Evolutionary conservation across 2,797 vertebrate genomes (phyloP), one percentile per base, ranked within the genome.

Genomic region (Chromobotia macracanthus): DNA sequence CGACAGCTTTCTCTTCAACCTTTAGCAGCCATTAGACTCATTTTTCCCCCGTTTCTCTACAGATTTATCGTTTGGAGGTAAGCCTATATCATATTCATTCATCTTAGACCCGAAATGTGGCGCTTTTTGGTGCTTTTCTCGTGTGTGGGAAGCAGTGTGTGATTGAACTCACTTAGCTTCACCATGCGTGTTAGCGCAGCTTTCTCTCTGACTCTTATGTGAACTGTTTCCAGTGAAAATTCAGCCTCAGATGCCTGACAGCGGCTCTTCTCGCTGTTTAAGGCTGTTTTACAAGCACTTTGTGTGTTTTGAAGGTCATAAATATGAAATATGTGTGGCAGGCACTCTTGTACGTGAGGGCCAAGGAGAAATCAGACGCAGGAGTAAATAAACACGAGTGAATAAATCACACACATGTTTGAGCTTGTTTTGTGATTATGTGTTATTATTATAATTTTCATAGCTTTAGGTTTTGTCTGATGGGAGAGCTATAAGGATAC

Each of bases 21-120:
- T 79, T 72, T 79, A 79, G 77, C 77, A 72, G 77, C 77, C 77
- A 79, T 79, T 77, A 77, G 55, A 50, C 66, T 70, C 53, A 60
- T 23, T 55, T 72, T 79, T 21, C 31, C 60, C 50, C 50, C 21
- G 44, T 79, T 72, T 12, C 60, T 72, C 23, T 18, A 55, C 50
- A 71, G 50, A 78, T 25, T 63, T 21, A 53, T 5, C 21, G 60
- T 16, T 35, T 46, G 46, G 25, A 79, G 77, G 77, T 79, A 79
- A 79, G 77, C 35, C 13, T 16, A 9, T 1, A 2, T 8, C 21
- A 31, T 0, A 44, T 31, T n/a, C 46, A 31, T 18, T 48, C 3
- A 0, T 68, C 15, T 23, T 51, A 50, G 61, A 13, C 25, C 44
- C 60, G 48, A n/a, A 41, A 19, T 55, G 55, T 72, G 16, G n/a